Percentiles rank a stretch among this genome's conserved stretches.
Evolutionary conservation across 92 coral and sea anemone species (phyloP).

Genomic region (Bergia sp.): DNA sequence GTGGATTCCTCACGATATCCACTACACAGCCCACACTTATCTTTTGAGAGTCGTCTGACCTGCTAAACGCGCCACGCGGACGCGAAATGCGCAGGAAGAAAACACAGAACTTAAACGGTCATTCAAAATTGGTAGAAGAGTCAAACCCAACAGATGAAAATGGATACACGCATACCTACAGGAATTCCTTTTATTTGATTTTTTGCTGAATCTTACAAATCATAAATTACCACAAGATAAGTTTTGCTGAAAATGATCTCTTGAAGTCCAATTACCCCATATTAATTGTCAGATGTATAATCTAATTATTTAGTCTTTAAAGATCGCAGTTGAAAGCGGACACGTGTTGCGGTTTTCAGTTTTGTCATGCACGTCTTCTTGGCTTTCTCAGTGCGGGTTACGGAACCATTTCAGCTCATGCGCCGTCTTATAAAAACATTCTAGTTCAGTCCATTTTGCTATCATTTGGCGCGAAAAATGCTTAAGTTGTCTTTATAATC

Average conservation of each 20-base stretch:
- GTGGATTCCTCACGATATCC: constrained; percentile 13
- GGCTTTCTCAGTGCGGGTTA: background rate
- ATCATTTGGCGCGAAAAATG: background rate
- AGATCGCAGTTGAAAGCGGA: constrained; percentile 27
- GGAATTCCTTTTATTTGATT: background rate
- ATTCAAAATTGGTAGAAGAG: background rate
- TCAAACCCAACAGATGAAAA: background rate
- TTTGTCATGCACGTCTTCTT: background rate
- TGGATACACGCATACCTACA: background rate
- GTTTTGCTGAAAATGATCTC: constrained; percentile 9
- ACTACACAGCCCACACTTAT: background rate
- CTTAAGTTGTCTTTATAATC: background rate
- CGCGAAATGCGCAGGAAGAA: background rate
- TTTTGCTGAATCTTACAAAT: constrained; percentile 23
- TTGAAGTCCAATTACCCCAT: constrained; percentile 17
- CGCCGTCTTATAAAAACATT: background rate
- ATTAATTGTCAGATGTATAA: constrained; percentile 3
- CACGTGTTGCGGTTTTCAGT: constrained; percentile 48
- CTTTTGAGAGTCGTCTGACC: background rate
- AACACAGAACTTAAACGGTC: background rate
- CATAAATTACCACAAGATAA: background rate
- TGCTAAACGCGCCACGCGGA: constrained; percentile 20
- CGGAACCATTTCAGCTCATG: background rate
- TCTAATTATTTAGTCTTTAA: constrained; percentile 21
- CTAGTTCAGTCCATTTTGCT: too few species aligned